Conservation (phyloP, 1,140 invertebrate species). For the Pseudobourletiella spinata region DNA sequence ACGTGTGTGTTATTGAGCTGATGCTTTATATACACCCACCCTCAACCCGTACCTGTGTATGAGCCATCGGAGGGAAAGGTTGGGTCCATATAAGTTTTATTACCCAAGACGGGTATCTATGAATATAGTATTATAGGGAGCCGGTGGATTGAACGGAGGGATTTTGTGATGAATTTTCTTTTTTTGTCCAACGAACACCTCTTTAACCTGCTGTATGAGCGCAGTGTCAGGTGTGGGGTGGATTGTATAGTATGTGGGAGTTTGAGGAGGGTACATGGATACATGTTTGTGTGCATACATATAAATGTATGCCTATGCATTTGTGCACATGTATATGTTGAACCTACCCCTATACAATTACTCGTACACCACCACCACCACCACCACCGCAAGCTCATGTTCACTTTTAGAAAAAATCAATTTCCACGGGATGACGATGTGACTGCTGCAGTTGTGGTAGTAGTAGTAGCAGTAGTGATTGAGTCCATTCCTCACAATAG, state of each 20-base stretch:
- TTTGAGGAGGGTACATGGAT: neutral
- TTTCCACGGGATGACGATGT: neutral
- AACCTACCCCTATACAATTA: slow-evolving; percentile 6
- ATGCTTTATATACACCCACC: too few relatives aligned
- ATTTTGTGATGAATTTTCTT: slow-evolving; percentile 3
- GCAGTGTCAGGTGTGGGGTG: neutral
- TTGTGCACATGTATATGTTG: neutral
- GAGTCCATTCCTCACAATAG: too few relatives aligned
- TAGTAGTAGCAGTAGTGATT: neutral
- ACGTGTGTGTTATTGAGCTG: neutral
- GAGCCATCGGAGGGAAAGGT: too few relatives aligned
- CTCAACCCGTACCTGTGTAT: too few relatives aligned
- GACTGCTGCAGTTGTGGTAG: neutral
- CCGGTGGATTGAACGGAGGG: neutral
- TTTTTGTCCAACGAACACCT: too few relatives aligned
- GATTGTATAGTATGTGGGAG: neutral
- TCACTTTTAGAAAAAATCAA: neutral
- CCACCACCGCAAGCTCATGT: too few relatives aligned
- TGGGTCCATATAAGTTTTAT: neutral
- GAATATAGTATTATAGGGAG: neutral
- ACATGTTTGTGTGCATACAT: neutral
- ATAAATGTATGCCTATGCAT: neutral
- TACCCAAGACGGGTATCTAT: neutral
- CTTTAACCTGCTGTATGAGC: slow-evolving; percentile 1
- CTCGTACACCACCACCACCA: neutral